Evolutionary conservation across 1,140 invertebrate species (phyloP).

Genomic region (Plectrocnemia conspersa): DNA sequence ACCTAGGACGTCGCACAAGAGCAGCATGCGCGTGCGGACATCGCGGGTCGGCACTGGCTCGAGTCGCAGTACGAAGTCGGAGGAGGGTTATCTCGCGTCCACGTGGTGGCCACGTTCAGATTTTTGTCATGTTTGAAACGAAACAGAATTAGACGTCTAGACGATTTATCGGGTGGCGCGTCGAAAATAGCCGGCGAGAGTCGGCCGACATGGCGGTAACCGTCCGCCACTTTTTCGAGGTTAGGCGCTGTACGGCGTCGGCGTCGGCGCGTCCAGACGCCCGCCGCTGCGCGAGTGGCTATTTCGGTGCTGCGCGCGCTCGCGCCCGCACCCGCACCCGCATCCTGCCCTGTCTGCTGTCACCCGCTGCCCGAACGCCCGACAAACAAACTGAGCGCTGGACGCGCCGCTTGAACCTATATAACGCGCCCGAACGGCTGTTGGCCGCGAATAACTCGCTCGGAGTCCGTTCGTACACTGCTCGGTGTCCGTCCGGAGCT

Average conservation of each 20-base stretch:
- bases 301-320: background rate
- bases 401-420: too few relatives aligned
- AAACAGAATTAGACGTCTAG: conserved; percentile 9
- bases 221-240: too few relatives aligned
- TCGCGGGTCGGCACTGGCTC: background rate
- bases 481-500: too few relatives aligned
- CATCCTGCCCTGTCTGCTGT: background rate
- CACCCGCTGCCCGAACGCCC: background rate
- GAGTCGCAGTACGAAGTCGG: background rate
- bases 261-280: background rate
- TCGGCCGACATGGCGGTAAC: too few relatives aligned
- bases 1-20: too few relatives aligned
- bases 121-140: conserved; percentile 8
- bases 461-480: too few relatives aligned
- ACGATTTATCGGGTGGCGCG: background rate
- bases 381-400: too few relatives aligned
- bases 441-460: too few relatives aligned
- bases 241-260: background rate
- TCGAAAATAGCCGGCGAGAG: background rate
- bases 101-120: background rate
- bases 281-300: background rate
- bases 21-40: conserved; percentile 3
- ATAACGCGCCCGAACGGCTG: too few relatives aligned
- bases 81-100: too few relatives aligned
- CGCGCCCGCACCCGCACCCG: background rate